Evolutionary conservation across 2,797 vertebrate genomes (phyloP).

Genomic region (Lophius americanus): DNA sequence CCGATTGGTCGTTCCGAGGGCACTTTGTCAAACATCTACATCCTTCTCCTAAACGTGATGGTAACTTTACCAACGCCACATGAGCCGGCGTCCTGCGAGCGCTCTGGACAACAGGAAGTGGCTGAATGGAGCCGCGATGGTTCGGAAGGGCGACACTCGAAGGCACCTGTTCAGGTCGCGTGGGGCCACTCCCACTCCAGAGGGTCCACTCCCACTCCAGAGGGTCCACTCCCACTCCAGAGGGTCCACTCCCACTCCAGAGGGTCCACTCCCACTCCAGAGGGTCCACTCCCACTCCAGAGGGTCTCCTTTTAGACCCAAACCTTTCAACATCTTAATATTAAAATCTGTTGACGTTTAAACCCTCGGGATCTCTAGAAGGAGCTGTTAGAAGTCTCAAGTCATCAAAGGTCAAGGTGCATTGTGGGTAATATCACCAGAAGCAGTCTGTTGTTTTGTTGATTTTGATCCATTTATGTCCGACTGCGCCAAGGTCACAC

Average conservation of each 20-base stretch:
- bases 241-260: neutral
- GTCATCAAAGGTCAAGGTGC: neutral
- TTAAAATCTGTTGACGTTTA: too few relatives aligned
- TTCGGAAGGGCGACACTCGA: slow-evolving; percentile 6
- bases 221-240: neutral
- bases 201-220: neutral
- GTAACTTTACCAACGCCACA: slow-evolving; percentile 2
- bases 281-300: neutral
- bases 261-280: neutral
- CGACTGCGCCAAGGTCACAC: too few relatives aligned
- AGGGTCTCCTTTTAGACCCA: neutral
- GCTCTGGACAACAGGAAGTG: neutral
- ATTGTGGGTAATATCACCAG: neutral
- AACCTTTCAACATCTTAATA: too few relatives aligned
- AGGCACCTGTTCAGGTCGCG: slow-evolving; percentile 52
- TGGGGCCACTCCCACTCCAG: neutral
- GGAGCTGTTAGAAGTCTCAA: too few relatives aligned
- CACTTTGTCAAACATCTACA: too few relatives aligned
- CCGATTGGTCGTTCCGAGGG: neutral
- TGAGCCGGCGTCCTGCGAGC: slow-evolving; percentile 10
- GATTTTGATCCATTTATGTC: neutral
- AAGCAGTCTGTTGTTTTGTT: too few relatives aligned
- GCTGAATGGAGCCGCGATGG: neutral
- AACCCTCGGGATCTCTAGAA: too few relatives aligned
- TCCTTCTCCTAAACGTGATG: too few relatives aligned